Evolutionary conservation across 2,797 vertebrate species (phyloP).

Genomic region (Somateria mollissima): DNA sequence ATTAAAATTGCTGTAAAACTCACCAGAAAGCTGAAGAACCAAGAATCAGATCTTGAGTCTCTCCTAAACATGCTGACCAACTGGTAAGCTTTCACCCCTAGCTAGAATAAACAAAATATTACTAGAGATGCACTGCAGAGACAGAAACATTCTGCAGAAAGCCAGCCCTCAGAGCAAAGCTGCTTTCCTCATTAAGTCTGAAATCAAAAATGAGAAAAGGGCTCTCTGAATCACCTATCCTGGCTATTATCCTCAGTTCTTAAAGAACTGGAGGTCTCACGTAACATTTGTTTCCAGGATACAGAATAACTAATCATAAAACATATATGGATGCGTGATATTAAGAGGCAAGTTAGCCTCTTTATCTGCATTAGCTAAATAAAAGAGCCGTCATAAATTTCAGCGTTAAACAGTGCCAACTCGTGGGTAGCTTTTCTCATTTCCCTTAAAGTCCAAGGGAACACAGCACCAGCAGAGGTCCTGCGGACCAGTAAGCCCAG

Average conservation of each 20-base stretch:
- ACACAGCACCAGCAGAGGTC: not conserved
- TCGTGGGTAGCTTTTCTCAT: not conserved
- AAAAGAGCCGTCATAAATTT: not conserved
- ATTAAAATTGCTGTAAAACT: not conserved
- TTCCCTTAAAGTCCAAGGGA: not conserved
- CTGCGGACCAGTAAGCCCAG: not conserved
- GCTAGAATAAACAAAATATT: slow-evolving; percentile 45
- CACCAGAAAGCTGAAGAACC: slow-evolving; percentile 72
- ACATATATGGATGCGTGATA: not conserved
- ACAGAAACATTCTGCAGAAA: not conserved
- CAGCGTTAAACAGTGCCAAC: not conserved
- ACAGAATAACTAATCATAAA: not conserved
- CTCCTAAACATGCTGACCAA: slow-evolving; percentile 75
- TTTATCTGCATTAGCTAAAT: not conserved
- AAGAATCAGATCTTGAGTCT: slow-evolving; percentile 59
- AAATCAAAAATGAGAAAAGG: accelerated
- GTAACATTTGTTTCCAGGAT: slow-evolving; percentile 1
- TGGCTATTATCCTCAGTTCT: not conserved
- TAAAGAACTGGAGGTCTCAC: not conserved
- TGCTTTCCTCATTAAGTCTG: not conserved
- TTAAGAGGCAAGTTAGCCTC: not conserved
- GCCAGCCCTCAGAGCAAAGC: not conserved
- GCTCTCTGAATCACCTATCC: not conserved
- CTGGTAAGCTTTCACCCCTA: not conserved
- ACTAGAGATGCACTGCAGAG: not conserved